Base-by-base conservation (phyloP, 2,113 vertebrate species). In the Psammodynastes pulverulentus region DNA sequence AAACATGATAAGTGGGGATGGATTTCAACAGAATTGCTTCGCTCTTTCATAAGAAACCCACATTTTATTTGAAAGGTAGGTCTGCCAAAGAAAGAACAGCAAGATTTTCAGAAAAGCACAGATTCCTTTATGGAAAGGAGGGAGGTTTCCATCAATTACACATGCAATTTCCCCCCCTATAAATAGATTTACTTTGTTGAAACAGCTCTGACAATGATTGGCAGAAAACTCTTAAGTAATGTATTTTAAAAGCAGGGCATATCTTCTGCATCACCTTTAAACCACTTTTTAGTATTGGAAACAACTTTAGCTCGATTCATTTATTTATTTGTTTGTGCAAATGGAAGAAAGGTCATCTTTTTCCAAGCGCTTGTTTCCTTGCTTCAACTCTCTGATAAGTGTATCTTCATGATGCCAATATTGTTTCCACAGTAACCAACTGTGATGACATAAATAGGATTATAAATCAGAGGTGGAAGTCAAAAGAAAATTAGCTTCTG, bases 351-450 rank as follows among this genome's bases (percentile, higher is more conserved):
- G 93, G 95, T 95, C 94, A 93, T 96, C 95, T 94, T 93, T 79
- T 94, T 97, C 92, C 95, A 95, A 95, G 91, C 96, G 93, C 94
- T 96, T 96, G 93, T 94, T 85, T 95, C 91, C 93, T 94, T 91
- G 94, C 93, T 92, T 94, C 92, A 96, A 95, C 85, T 96, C 93
- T 87, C 93, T 93, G 93, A 43, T 93, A 96, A 94, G 94, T 93
- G 95, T 96, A 91, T 95, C 93, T 94, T 91, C 95, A 92, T 88
- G 95, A 95, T 94, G 95, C 90, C 94, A 84, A 93, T 91, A 95
- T 94, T 94, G 94, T 96, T 96, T 88, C 96, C 91, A 96, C 95
- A 92, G 95, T 91, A 97, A 96, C 96, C 89, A 91, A 94, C 92
- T 92, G 91, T 95, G 94, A 95, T 94, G 90, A 95, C 95, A 96